Base-by-base conservation (phyloP, 2,797 vertebrate genomes). In the Spinus olivaceus region DNA sequence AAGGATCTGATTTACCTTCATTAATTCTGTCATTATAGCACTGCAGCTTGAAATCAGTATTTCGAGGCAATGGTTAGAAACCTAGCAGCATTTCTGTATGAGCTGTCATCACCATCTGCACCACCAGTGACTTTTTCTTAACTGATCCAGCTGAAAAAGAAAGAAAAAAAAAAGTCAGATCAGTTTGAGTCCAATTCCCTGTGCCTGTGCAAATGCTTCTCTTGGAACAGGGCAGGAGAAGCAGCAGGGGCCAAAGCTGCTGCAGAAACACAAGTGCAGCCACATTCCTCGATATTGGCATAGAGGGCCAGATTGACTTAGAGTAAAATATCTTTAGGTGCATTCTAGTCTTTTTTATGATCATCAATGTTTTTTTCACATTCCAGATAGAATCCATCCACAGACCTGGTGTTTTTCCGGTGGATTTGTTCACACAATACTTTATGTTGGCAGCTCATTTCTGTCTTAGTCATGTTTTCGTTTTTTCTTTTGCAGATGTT, bases 401-500 rank as follows among this genome's bases (percentile, higher is more conserved):
- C 42, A 77, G 83, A 80, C 57, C 81, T 28, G 69, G 81, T 72
- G 76, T 53, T 94, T 94, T 93, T 90, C 88, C 2, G 4, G 86
- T 54, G 81, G 78, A 87, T 95, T 86, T 89, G 69, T 96, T 92
- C 86, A 92, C 84, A 85, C 86, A 89, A 51, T 85, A 6, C 79
- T 91, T 86, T 53, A 39, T 70, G 81, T 66, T 92, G 91, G 96
- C 93, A 90, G 73, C 81, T 94, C 82, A 30, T 95, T 92, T 92
- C 88, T 94, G 71, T 71, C 95, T 86, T 89, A 89, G 90, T 95
- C 81, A 85, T 92, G 64, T 87, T 95, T 95, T 93, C 5, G 0
- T 21, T 92, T 94, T 90, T 94, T 50, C 86, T 92, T 61, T 85
- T 86, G 69, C 94, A 97, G 92, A 95, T 94, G 94, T 96, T 96